Conservation (phyloP, 2,797 vertebrate species). For the Epinephelus malabaricus region DNA sequence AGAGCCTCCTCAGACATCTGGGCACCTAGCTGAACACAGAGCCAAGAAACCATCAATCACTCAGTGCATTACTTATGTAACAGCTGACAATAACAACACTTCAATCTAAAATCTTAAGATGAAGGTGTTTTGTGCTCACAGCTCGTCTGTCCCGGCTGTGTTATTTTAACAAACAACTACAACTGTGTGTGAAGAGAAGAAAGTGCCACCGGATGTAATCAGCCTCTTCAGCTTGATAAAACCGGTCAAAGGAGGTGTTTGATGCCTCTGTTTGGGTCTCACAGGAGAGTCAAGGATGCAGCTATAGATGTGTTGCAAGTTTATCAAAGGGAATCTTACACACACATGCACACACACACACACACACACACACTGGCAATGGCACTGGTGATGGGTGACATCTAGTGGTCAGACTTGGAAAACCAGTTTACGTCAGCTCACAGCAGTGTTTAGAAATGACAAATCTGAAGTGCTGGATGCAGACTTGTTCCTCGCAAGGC, state of each 20-base stretch:
- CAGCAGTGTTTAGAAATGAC: not conserved
- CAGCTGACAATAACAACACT: not conserved
- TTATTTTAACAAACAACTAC: not conserved
- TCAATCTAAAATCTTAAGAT: not conserved
- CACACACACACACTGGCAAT: no score
- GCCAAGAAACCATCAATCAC: conserved; percentile 22
- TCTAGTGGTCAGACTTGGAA: conserved; percentile 63
- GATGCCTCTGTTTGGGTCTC: conserved; percentile 1
- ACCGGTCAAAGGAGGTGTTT: not conserved
- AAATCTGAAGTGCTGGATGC: not conserved
- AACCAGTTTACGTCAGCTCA: not conserved
- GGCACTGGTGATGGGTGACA: conserved; percentile 44
- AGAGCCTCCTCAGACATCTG: conserved; percentile 81
- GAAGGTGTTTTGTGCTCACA: not conserved
- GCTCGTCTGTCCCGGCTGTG: not conserved
- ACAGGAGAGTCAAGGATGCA: not conserved
- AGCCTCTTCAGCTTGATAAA: conserved; percentile 8
- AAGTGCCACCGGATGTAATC: not conserved
- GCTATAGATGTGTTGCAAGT: not conserved
- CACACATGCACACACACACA: conserved; percentile 5
- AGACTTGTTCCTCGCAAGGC: not conserved
- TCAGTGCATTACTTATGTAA: not conserved
- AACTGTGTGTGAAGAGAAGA: not conserved
- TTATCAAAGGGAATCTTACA: conserved; percentile 13
- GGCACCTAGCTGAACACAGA: conserved; percentile 59